phyloP scores from a whole-genome alignment of 1,140 invertebrate genomes.

The Caerostris extrusa region DNA sequence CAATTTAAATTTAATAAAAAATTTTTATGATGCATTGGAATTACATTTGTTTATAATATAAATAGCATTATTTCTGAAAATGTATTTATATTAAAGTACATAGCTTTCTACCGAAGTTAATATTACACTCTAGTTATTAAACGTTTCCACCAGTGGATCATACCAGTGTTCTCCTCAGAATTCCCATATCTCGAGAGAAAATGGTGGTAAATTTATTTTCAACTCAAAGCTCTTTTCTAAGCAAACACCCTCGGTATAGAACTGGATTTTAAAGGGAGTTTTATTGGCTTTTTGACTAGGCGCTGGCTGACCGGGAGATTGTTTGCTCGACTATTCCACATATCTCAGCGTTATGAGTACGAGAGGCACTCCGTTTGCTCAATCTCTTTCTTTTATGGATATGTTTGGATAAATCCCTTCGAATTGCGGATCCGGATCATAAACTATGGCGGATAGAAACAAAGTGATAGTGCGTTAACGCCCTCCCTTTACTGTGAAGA shows the following conservation, averaged over 20 bases:
- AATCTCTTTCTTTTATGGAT: conserved; percentile 22
- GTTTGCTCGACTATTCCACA: neutral
- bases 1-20: too few relatives aligned
- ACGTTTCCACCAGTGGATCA: neutral
- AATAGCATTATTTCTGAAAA: too few relatives aligned
- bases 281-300: conserved; percentile 39
- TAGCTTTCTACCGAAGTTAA: too few relatives aligned
- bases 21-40: too few relatives aligned
- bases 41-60: too few relatives aligned
- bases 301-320: conserved; percentile 32
- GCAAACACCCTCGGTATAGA: conserved; percentile 10
- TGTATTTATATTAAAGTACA: too few relatives aligned
- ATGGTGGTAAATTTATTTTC: conserved; percentile 36
- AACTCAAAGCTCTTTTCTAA: conserved; percentile 31
- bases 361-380: conserved; percentile 16
- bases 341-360: conserved; percentile 28
- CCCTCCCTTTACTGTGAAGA: too few relatives aligned
- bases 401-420: conserved; percentile 9
- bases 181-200: neutral
- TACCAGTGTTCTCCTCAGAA: neutral
- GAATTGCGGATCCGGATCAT: neutral
- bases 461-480: conserved; percentile 14
- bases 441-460: neutral
- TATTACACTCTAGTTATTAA: neutral
- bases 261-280: conserved; percentile 39